Base-by-base conservation (phyloP, 2,888 invertebrate genomes). In the Limenitis camilla region DNA sequence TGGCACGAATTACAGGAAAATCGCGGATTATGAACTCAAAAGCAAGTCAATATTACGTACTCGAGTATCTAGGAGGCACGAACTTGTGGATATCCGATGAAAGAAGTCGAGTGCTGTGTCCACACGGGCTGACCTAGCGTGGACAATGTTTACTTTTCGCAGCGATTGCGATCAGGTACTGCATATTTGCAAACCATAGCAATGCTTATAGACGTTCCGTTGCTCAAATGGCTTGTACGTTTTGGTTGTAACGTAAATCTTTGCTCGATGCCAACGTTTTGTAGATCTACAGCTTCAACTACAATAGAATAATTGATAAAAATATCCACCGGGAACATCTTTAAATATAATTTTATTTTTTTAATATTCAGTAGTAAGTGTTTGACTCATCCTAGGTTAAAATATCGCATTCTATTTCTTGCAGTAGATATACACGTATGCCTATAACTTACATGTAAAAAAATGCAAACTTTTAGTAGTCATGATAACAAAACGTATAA, bases 81-180 rank as follows among this genome's bases (percentile, higher is more conserved):
- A 66, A 64, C 65, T 62, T 19, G 19, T 19, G 19, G 56, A 53
- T 49, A 56, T 70, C 68, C 57, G 68, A 72, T 73, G 72, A 68
- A 78, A 75, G 73, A 74, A 69, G 64, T 76, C 64, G 64, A 81
- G 81, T 69, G 81, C 75, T 76, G 51, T 69, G 74, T 73, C 77
- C 70, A 81, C 72, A 81, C 61, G 19, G 45, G 30, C 60, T 60
- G 63, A 60, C 59, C 61, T 51, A 50, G 53, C 55, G 52, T 49
- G 47, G 56, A 59, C 55, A 59, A 56, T 64, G 61, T 64, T 63
- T 64, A 63, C 63, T 61, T 48, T 41, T 36, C 40, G 32, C 40
- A 47, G 45, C 36, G 45, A 35, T 27, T 45, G 36, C 36, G 10
- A 30, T 45, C 29, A 36, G 11, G 36, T 35, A 30, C n/a, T 9